These are phyloP conservation scores for Lophochroa leadbeateri DNA, from an alignment of 2,113 vertebrate species.

Conservation along the genomic window DNA sequence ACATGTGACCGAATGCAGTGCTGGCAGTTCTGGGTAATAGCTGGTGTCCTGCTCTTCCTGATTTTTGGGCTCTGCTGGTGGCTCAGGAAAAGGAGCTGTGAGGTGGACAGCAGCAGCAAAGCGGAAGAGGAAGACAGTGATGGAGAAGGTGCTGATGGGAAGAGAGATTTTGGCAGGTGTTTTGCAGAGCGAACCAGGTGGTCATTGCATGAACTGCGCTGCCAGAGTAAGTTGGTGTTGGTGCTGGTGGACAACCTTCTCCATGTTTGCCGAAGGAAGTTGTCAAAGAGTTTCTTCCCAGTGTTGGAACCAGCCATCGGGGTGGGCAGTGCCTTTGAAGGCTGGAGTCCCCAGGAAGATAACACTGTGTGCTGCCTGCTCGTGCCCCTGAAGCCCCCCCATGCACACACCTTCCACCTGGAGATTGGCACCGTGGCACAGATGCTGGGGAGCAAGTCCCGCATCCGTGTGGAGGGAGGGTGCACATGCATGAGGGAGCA, in stretches of 20 bases:
- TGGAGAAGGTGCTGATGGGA: neutral
- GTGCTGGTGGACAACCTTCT: neutral
- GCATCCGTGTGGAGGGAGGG: neutral
- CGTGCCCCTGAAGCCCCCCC: neutral
- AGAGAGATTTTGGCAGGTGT: neutral
- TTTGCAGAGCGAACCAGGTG: neutral
- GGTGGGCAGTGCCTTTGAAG: neutral
- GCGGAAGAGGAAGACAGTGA: neutral
- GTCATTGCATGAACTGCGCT: neutral
- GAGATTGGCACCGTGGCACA: accelerated
- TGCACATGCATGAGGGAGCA: neutral
- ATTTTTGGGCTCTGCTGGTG: neutral
- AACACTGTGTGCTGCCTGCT: neutral
- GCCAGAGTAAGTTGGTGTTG: neutral
- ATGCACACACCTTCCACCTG: neutral
- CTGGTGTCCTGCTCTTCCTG: neutral
- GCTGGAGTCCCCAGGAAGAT: neutral
- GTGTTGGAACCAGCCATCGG: neutral
- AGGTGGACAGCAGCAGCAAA: neutral
- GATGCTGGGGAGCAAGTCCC: neutral
- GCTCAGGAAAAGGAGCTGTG: neutral
- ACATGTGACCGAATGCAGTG: neutral
- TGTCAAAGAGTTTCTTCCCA: neutral
- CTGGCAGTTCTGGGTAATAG: neutral
- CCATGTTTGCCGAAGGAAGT: neutral